Base-by-base conservation (phyloP, 30 jellyfish, hydroid and myxozoan species). In the Aurelia aurita region DNA sequence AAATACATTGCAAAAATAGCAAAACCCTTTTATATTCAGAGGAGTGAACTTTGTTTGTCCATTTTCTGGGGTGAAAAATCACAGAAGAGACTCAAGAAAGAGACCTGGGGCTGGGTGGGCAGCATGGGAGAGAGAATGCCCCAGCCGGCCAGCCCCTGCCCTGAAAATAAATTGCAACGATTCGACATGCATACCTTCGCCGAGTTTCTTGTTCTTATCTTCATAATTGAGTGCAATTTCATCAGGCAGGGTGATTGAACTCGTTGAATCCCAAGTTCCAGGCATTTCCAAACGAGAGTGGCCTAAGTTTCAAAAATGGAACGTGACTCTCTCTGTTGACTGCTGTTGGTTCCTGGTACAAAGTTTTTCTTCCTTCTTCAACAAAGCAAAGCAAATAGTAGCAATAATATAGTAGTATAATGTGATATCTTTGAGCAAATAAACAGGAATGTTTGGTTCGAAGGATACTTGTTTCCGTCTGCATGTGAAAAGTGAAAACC, bases 171-270 rank as follows among this genome's bases (percentile, higher is more conserved):
- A 0, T 34, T 34, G 46, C 9, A 8, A 6, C 14, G 51, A 39
- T 39, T 39, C 51, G 9, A 39, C 15, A 9, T 6, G 51, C 22
- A 39, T 71, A 92, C 98, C 98, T 92, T 92, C 98, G 11, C 98
- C 98, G 27, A 92, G 92, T 53, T 87, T 87, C 63, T 77, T 91
- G 73, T 81, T 60, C 70, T 80, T 72, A 75, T 92, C 95, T 43
- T 77, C 95, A 59, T 78, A 92, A 34, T 92, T 74, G 12, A 61
- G 68, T 14, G 76, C 90, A 12, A 86, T 74, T 59, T 76, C 91
- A 31, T 85, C 91, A 19, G 98, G 98, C 86, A 86, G 60, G n/a
- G 35, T 75, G 46, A 57, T 31, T 1, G 86, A 29, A 34, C 55
- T 44, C 39, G 54, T 61, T n/a, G 87, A 45, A 21, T 64, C 84